Evolutionary conservation across 92 coral and sea anemone genomes (phyloP).

Genomic region (Porites rus): DNA sequence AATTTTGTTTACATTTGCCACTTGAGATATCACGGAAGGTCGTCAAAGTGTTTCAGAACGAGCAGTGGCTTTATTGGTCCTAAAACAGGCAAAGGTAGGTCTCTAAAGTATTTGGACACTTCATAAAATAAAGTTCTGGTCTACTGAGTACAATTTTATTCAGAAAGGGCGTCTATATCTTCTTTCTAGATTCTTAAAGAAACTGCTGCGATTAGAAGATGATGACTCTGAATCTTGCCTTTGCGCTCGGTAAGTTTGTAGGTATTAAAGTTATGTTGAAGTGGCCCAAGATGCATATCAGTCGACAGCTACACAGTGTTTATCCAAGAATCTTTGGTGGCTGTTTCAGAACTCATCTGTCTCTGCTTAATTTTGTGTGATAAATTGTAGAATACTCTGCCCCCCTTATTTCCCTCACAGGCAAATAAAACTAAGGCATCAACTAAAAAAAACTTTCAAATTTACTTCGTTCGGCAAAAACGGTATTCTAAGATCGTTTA

Average conservation of each 20-base stretch:
- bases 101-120: not conserved
- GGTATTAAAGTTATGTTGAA: too few relatives aligned
- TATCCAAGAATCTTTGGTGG: too few relatives aligned
- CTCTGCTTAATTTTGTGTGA: too few relatives aligned
- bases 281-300: not conserved
- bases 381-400: too few relatives aligned
- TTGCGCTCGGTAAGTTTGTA: conserved; percentile 3
- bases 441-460: too few relatives aligned
- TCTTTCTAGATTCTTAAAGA: conserved; percentile 23
- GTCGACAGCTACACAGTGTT: too few relatives aligned
- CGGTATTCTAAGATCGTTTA: too few relatives aligned
- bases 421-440: too few relatives aligned
- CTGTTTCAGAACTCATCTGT: too few relatives aligned
- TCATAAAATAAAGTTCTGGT: not conserved
- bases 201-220: not conserved
- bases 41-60: conserved; percentile 1
- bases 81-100: not conserved
- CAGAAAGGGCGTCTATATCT: conserved; percentile 35
- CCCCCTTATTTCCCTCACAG: too few relatives aligned
- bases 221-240: conserved; percentile 9
- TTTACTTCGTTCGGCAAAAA: too few relatives aligned
- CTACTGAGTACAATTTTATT: not conserved
- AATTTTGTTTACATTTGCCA: conserved; percentile 15
- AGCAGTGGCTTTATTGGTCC: not conserved
- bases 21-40: conserved; percentile 3